Evolutionary conservation across 1,140 invertebrate species (phyloP).

Genomic region (Diploscapter pachys): DNA sequence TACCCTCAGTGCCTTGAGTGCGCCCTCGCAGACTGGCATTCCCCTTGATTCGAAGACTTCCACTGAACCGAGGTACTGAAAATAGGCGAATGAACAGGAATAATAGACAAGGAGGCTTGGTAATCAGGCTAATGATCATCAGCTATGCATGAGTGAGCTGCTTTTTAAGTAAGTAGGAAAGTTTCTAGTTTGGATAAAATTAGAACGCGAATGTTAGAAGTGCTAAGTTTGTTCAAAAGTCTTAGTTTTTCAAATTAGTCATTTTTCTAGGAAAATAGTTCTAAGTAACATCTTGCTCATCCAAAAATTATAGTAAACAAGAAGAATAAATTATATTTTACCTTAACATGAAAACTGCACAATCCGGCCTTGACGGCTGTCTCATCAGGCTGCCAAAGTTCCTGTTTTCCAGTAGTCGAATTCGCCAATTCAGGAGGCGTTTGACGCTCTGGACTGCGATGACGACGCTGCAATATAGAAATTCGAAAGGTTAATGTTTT

Average conservation of each 20-base stretch:
- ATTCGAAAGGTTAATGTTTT: slow-evolving; percentile 48
- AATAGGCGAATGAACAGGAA: slow-evolving; percentile 32
- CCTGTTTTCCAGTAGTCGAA: slow-evolving; percentile 60
- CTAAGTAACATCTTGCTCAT: too few species aligned
- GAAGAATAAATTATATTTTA: slow-evolving; percentile 56
- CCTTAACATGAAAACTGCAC: slow-evolving; percentile 93
- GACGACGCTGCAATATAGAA: slow-evolving; percentile 66
- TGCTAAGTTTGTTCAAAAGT: too few species aligned
- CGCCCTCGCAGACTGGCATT: slow-evolving; percentile 99
- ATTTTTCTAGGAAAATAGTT: too few species aligned
- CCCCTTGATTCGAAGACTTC: slow-evolving; percentile 98
- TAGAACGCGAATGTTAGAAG: too few species aligned
- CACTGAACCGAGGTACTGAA: slow-evolving; percentile 90
- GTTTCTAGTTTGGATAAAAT: too few species aligned
- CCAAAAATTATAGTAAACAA: too few species aligned
- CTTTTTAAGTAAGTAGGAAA: too few species aligned
- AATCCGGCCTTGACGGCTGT: slow-evolving; percentile 86
- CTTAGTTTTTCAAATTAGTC: too few species aligned
- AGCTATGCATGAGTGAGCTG: too few species aligned
- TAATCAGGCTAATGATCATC: too few species aligned
- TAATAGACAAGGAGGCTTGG: slow-evolving; percentile 12
- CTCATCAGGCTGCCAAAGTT: slow-evolving; percentile 99
- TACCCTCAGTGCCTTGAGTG: slow-evolving; percentile 73
- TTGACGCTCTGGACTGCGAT: slow-evolving; percentile 5
- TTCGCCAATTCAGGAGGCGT: too few species aligned